Conservation (phyloP, 2,113 vertebrate species). For the Alexandromys fortis region DNA sequence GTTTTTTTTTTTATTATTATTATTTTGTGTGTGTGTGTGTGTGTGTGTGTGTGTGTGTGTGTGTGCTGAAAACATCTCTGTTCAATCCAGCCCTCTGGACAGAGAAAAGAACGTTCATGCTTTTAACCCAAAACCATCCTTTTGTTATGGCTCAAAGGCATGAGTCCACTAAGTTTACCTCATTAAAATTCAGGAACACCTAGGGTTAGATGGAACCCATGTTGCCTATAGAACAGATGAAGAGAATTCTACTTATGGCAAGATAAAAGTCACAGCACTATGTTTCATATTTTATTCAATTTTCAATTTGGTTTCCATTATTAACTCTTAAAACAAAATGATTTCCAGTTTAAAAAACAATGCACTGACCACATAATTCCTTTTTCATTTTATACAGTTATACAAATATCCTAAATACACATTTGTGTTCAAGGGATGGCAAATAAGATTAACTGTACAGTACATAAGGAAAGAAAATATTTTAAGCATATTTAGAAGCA, state of each 20-base stretch:
- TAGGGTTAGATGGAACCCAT: neutral
- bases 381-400: conserved; percentile 93
- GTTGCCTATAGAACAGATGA: conserved; percentile 35
- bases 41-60: neutral
- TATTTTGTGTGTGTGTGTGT: neutral
- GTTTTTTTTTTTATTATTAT: neutral
- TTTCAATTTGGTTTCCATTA: conserved; percentile 91
- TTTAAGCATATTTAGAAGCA: conserved; percentile 93
- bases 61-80: neutral
- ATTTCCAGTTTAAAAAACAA: conserved; percentile 96
- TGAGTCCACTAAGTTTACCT: neutral
- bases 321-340: conserved; percentile 91
- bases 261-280: conserved; percentile 67
- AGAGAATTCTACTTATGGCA: neutral
- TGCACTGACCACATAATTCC: conserved; percentile 91
- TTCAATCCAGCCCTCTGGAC: neutral
- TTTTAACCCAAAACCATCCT: neutral
- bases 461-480: conserved; percentile 89
- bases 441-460: conserved; percentile 90
- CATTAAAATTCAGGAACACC: conserved; percentile 26
- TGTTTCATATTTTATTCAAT: conserved; percentile 88
- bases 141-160: neutral
- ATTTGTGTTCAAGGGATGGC: conserved; percentile 89
- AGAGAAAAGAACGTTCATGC: neutral
- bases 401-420: conserved; percentile 96